Evolutionary conservation across 2,113 vertebrate genomes (phyloP).

Genomic region (Felis chaus): DNA sequence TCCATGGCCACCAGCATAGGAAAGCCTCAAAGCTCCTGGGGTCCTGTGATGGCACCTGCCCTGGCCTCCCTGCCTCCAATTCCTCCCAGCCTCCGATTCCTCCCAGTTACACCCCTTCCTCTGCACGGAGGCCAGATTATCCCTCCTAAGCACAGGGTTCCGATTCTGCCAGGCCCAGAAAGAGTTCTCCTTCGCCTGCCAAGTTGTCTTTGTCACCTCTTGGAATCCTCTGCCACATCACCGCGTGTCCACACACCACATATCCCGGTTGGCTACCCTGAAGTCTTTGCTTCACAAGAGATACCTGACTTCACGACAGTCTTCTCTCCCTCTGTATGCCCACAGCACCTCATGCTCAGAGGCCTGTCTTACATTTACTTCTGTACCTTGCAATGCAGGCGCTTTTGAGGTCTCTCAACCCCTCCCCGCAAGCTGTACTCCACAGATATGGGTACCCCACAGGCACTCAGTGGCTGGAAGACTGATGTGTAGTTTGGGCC

Average conservation of each 20-base stretch:
- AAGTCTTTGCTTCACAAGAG: background rate
- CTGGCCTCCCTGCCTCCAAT: background rate
- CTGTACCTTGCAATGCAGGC: too few species aligned
- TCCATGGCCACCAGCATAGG: background rate
- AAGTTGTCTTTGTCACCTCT: too few species aligned
- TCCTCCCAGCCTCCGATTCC: background rate
- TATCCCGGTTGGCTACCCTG: background rate
- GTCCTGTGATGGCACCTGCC: background rate
- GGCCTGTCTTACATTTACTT: background rate
- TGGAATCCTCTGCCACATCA: background rate
- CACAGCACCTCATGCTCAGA: too few species aligned
- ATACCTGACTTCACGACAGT: background rate
- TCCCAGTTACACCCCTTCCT: background rate
- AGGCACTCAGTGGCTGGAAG: background rate
- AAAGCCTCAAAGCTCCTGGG: background rate
- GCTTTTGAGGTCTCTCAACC: background rate
- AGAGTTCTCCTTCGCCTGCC: background rate
- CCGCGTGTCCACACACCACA: too few species aligned
- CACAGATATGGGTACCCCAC: accelerated
- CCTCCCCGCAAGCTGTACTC: background rate
- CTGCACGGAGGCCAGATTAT: background rate
- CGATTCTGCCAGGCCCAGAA: background rate
- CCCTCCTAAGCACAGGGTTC: background rate
- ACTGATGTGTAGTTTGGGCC: background rate
- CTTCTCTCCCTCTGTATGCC: background rate